Evolutionary conservation across 2,888 invertebrate species (phyloP), one percentile per base, ranked within the genome.

Genomic region (Cheilosia urbana): DNA sequence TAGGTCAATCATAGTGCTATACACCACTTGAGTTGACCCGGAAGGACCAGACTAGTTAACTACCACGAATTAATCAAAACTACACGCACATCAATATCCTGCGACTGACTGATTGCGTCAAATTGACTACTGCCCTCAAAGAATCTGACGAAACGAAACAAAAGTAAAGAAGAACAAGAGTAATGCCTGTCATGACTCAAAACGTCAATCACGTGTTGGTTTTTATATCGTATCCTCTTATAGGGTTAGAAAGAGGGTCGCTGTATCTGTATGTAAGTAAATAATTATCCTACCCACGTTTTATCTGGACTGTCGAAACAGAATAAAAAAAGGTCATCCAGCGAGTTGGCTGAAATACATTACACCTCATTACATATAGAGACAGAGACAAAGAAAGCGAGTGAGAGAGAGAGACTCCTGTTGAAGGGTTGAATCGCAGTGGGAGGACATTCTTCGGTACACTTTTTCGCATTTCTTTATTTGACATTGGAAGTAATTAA

Each of bases 61-160:
- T 85, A 68, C 76, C 60, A 37, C 68, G 45, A 85, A 85, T 85
- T 85, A 85, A 85, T 85, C 85, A 85, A 85, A 85, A 85, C 57
- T 81, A 85, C 85, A 85, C 85, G 85, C 81, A 76, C 76, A 81
- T 81, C 81, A 81, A 84, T 80, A 84, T 84, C 65, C 75, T 45
- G 51, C 49, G 63, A 81, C 85, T 81, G 85, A 81, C 72, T 71
- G 80, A 81, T 76, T 85, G 81, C 81, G 72, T 85, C 81, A 81
- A 81, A 81, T 81, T 63, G 80, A 75, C 79, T 75, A 63, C 68
- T 60, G 24, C 79, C 79, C 65, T 65, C 58, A 75, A 78, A 80
- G 69, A 78, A 80, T 75, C 75, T 69, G 80, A 80, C 69, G 30
- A 71, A 60, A 75, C 65, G 34, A 45, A 71, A 45, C 47, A 55